Conservation (phyloP, 1,140 invertebrate species). For the Pinna nobilis region DNA sequence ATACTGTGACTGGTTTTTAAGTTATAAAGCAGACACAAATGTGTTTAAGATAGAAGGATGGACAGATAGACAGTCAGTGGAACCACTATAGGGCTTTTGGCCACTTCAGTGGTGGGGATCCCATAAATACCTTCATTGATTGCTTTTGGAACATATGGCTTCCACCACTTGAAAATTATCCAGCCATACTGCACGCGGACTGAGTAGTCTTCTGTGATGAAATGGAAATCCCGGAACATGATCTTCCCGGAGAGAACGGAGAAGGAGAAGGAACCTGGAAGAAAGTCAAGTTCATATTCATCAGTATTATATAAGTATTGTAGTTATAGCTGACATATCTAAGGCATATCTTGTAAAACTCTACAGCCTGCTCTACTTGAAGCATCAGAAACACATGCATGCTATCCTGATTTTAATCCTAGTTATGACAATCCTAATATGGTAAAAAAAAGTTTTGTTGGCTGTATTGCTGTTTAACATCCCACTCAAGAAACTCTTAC, state of each 20-base stretch:
- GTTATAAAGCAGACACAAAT: too few species aligned
- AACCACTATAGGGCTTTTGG: not conserved
- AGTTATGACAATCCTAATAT: not conserved
- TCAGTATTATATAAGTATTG: slow-evolving; percentile 76
- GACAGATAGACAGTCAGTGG: too few species aligned
- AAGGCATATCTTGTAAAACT: not conserved
- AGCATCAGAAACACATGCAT: not conserved
- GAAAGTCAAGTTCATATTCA: slow-evolving; percentile 10
- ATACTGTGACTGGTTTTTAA: too few species aligned
- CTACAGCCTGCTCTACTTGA: not conserved
- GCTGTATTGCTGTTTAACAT: too few species aligned
- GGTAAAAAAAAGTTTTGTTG: not conserved
- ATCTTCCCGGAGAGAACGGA: slow-evolving; percentile 97
- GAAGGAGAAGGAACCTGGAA: slow-evolving; percentile 90
- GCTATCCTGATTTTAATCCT: not conserved
- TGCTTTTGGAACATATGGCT: slow-evolving; percentile 93
- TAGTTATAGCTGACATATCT: not conserved
- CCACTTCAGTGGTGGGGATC: not conserved
- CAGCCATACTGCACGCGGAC: slow-evolving; percentile 96
- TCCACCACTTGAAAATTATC: slow-evolving; percentile 98
- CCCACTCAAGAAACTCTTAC: too few species aligned
- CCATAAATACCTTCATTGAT: slow-evolving; percentile 92
- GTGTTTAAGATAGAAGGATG: too few species aligned
- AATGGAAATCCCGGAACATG: slow-evolving; percentile 98
- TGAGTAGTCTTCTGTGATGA: slow-evolving; percentile 95